Percentiles rank a stretch among this genome's conserved stretches.
phyloP scores from a whole-genome alignment of 1,140 invertebrate genomes.

The Antheraea pernyi region DNA sequence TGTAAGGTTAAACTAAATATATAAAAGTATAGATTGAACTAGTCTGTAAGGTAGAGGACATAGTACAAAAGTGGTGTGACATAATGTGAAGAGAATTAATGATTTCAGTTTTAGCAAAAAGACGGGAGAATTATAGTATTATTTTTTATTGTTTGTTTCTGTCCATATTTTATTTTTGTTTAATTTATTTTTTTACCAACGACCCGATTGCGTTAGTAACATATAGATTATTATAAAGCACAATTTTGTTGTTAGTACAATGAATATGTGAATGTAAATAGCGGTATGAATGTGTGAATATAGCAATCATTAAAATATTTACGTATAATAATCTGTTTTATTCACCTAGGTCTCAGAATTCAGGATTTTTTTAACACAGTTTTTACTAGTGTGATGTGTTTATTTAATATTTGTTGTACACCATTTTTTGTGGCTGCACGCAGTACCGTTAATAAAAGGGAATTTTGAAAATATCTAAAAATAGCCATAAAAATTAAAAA shows the following conservation, averaged over 20 bases:
- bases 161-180: slow-evolving; percentile 56
- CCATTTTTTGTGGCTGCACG: no score
- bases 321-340: slow-evolving; percentile 44
- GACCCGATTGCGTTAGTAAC: slow-evolving; percentile 43
- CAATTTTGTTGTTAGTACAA: slow-evolving; percentile 74
- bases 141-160: slow-evolving; percentile 40
- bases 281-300: slow-evolving; percentile 74
- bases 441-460: no score
- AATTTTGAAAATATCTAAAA: no score
- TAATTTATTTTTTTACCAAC: slow-evolving; percentile 39
- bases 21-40: background rate
- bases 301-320: slow-evolving; percentile 77
- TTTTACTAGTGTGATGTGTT: no score
- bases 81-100: slow-evolving; percentile 29
- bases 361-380: no score
- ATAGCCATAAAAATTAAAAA: no score
- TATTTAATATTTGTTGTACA: no score
- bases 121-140: slow-evolving; percentile 42
- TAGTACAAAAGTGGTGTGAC: slow-evolving; percentile 21
- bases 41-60: slow-evolving; percentile 1
- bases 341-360: background rate
- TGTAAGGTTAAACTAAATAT: slow-evolving; percentile 17
- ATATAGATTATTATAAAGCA: slow-evolving; percentile 51
- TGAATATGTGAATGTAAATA: slow-evolving; percentile 72
- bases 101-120: slow-evolving; percentile 26